A percentile compares a stretch with the other conserved stretches of the same genome.
Evolutionary conservation across 2,888 invertebrate genomes (phyloP).

Genomic region (Neoascia interrupta): DNA sequence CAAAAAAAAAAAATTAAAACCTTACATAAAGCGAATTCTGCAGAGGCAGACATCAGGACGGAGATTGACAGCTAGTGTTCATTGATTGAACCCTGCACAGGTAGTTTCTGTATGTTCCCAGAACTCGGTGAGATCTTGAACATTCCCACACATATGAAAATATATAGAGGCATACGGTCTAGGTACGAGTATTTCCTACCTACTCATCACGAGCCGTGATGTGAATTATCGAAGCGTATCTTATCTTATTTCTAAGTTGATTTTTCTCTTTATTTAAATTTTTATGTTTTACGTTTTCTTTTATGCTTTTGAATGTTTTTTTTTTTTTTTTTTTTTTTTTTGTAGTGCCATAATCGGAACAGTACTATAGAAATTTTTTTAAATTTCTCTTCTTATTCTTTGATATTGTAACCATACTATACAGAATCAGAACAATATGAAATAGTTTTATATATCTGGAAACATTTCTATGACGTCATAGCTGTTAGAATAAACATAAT

Average conservation of each 20-base stretch:
- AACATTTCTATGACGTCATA: no score
- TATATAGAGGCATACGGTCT: no score
- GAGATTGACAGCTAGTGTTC: neutral
- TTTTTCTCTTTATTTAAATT: slow-evolving; percentile 53
- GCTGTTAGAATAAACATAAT: no score
- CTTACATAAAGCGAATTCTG: slow-evolving; percentile 39
- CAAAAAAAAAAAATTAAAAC: slow-evolving; percentile 17
- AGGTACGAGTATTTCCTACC: no score
- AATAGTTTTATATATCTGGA: no score
- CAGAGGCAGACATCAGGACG: neutral
- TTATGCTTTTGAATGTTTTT: no score
- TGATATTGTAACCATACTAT: no score
- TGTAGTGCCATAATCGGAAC: no score
- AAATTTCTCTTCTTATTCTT: no score
- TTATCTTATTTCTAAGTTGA: slow-evolving; percentile 51
- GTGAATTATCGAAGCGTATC: slow-evolving; percentile 52
- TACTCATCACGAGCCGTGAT: slow-evolving; percentile 21
- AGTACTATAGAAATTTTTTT: no score
- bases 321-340: no score
- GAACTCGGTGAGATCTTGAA: slow-evolving; percentile 16
- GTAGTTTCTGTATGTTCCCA: slow-evolving; percentile 9
- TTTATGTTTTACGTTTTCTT: neutral
- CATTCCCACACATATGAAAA: slow-evolving; percentile 20
- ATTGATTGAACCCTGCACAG: slow-evolving; percentile 25
- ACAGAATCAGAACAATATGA: no score